These are phyloP conservation scores for Formica aserva DNA, from an alignment of 2,888 invertebrate genomes.

Conservation along the genomic window DNA sequence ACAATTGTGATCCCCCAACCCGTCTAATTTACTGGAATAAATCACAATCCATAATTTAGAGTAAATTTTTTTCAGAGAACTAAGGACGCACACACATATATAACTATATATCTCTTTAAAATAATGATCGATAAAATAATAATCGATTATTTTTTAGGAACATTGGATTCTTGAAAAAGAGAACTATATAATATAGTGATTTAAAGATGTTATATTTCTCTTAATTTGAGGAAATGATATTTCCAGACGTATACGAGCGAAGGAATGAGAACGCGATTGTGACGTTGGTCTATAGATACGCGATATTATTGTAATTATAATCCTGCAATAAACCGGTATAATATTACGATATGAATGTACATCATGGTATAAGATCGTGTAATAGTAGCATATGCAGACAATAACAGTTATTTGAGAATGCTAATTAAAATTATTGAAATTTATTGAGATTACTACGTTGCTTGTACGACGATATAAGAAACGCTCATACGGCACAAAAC, in stretches of 20 bases:
- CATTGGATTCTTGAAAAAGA: not conserved
- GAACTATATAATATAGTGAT: not conserved
- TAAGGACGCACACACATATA: not conserved
- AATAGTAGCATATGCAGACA: slow-evolving; percentile 27
- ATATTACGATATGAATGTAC: slow-evolving; percentile 36
- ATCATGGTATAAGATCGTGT: slow-evolving; percentile 46
- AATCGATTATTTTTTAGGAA: not conserved
- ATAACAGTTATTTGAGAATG: slow-evolving; percentile 38
- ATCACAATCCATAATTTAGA: not conserved
- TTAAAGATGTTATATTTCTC: not conserved
- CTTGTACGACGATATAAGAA: slow-evolving; percentile 30
- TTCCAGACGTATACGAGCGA: not conserved
- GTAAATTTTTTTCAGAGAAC: not conserved
- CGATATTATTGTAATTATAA: slow-evolving; percentile 47
- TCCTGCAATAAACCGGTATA: slow-evolving; percentile 29
- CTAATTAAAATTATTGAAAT: slow-evolving; percentile 57
- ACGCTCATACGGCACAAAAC: slow-evolving; percentile 36
- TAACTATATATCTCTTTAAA: not conserved
- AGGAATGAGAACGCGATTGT: slow-evolving; percentile 3
- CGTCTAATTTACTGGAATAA: not conserved
- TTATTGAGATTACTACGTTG: slow-evolving; percentile 46
- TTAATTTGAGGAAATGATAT: not conserved
- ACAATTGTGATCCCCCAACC: not conserved
- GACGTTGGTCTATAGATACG: slow-evolving; percentile 28
- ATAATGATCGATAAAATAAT: not conserved